phyloP scores from a whole-genome alignment of 1,140 invertebrate genomes.

The Campoletis sonorensis region DNA sequence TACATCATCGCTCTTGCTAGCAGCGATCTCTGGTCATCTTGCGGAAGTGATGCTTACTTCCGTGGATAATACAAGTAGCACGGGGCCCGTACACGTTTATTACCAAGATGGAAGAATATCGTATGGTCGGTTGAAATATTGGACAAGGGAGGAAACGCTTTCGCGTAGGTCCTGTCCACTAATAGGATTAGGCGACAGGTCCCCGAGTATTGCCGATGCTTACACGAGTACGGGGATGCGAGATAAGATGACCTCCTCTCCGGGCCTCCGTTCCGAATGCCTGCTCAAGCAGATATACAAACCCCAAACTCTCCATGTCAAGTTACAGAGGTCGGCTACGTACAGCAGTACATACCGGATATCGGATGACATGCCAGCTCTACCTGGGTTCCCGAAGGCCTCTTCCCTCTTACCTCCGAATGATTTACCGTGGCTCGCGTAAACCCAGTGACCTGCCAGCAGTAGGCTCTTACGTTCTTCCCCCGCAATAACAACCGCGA shows the following conservation, averaged over 20 bases:
- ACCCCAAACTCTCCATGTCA: constrained; percentile 23
- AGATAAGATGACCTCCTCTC: constrained; percentile 60
- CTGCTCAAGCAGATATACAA: constrained; percentile 12
- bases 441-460: constrained; percentile 63
- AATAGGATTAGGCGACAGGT: constrained; percentile 66
- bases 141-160: constrained; percentile 29
- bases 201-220: constrained; percentile 47
- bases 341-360: constrained; percentile 28
- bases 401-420: constrained; percentile 19
- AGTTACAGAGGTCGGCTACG: neutral
- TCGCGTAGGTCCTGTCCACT: constrained; percentile 46
- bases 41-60: constrained; percentile 43
- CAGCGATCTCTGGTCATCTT: constrained; percentile 2
- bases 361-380: constrained; percentile 3
- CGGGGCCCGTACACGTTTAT: neutral
- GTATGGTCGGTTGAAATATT: constrained; percentile 35
- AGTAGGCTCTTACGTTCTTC: constrained; percentile 54
- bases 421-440: constrained; percentile 63
- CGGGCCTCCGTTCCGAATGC: constrained; percentile 31
- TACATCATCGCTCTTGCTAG: neutral
- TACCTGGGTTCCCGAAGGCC: constrained; percentile 25
- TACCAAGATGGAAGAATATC: constrained; percentile 23
- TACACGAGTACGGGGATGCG: constrained; percentile 42
- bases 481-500: constrained; percentile 52
- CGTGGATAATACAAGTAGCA: constrained; percentile 1